phyloP scores from a whole-genome alignment of 2,888 invertebrate species.

The Caenorhabditis sp. region DNA sequence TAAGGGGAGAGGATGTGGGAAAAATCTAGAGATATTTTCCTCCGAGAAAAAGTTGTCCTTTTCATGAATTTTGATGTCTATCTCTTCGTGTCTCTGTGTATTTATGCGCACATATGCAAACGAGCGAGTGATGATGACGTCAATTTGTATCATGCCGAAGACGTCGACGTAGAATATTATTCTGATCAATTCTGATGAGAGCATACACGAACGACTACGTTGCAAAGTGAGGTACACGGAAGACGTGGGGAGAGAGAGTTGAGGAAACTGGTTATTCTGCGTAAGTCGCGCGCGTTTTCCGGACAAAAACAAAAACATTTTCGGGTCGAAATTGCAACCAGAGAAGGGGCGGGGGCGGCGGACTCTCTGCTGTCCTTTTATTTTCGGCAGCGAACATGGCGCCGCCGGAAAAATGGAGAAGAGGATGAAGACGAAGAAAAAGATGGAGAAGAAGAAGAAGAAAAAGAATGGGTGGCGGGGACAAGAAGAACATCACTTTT shows the following conservation, averaged over 20 bases:
- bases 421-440: too few species aligned
- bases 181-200: constrained; percentile 29
- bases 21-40: constrained; percentile 10
- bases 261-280: constrained; percentile 7
- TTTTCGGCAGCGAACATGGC: constrained; percentile 1
- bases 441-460: constrained; percentile 6
- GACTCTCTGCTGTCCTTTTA: constrained; percentile 1
- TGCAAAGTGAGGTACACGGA: not conserved
- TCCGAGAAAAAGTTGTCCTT: constrained; percentile 34
- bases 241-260: not conserved
- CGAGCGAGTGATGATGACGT: constrained; percentile 38
- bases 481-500: constrained; percentile 26
- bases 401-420: too few species aligned
- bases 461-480: constrained; percentile 8
- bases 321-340: constrained; percentile 8
- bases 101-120: constrained; percentile 49
- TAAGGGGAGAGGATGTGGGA: constrained; percentile 17
- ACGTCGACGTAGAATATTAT: constrained; percentile 15
- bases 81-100: constrained; percentile 40
- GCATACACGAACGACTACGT: not conserved
- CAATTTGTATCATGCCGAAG: constrained; percentile 32
- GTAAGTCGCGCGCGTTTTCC: constrained; percentile 9
- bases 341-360: constrained; percentile 17
- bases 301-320: constrained; percentile 13
- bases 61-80: constrained; percentile 54